Evolutionary conservation across 2,888 invertebrate species (phyloP), one percentile per base, ranked within the genome.

Genomic region (Dryomyza anilis): DNA sequence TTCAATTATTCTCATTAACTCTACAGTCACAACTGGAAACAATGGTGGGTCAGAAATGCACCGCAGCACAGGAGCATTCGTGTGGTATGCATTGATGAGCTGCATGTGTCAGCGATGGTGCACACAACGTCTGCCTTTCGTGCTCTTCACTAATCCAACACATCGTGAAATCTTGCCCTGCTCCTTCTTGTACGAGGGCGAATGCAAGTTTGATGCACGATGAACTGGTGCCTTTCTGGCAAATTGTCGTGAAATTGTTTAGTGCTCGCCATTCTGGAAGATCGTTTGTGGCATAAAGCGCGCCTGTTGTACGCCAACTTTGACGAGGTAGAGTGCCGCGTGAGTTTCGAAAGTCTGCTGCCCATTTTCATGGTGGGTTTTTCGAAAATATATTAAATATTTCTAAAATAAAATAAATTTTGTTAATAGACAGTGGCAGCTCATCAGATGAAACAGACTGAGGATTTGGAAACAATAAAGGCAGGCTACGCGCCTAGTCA

Each of bases 101-200:
- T n/a, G n/a, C n/a, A n/a, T n/a, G n/a, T n/a, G n/a, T n/a, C n/a
- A n/a, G n/a, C n/a, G n/a, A n/a, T n/a, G n/a, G n/a, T n/a, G n/a
- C n/a, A n/a, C n/a, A n/a, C n/a, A n/a, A n/a, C n/a, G n/a, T n/a
- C n/a, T n/a, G n/a, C n/a, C n/a, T n/a, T n/a, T n/a, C n/a, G 91
- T 96, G 6, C 84, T 96, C 70, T 96, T 91, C 77, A 91, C 92
- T 60, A 94, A 96, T 83, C 96, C 96, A 14, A 93, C 93, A 1
- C 92, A 93, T 76, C 86, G 88, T 67, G 91, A 94, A 83, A 96
- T 96, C 95, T 81, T 94, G 67, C 94, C 95, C 0, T 96, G 96
- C 79, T 91, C 92, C 7, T 96, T 89, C 82, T 95, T 87, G 78
- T 84, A 95, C 66, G 91, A 93, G 69, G 92, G 92, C 2, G 76